Evolutionary conservation across 2,888 invertebrate genomes (phyloP).

Genomic region (Schizotus pectinicornis): DNA sequence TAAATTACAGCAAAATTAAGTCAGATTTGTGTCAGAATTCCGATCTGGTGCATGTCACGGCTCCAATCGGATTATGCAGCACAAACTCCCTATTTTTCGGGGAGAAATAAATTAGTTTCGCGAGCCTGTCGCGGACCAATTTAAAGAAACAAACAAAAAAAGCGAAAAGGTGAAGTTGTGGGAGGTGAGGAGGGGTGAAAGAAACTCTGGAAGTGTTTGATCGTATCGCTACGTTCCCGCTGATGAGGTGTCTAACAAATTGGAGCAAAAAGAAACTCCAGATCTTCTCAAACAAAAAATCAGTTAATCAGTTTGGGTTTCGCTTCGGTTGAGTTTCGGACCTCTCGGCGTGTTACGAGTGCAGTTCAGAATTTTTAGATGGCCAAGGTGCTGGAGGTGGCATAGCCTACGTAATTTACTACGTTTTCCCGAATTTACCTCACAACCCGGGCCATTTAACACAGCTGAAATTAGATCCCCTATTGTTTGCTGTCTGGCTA

Average conservation of each 20-base stretch:
- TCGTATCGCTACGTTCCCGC: slow-evolving; percentile 25
- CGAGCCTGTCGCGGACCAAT: slow-evolving; percentile 17
- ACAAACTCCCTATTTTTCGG: not conserved
- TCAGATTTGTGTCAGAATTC: not conserved
- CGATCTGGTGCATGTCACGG: not conserved
- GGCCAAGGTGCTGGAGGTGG: slow-evolving; percentile 3
- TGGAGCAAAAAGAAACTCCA: slow-evolving; percentile 23
- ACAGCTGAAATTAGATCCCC: too few species aligned
- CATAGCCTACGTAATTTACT: too few species aligned
- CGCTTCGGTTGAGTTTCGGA: slow-evolving; percentile 19
- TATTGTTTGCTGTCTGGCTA: too few species aligned
- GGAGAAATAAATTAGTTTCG: slow-evolving; percentile 15
- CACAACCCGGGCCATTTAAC: too few species aligned
- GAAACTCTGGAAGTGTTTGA: slow-evolving; percentile 20
- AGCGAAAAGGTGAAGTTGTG: not conserved
- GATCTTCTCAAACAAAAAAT: slow-evolving; percentile 30
- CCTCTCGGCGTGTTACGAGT: slow-evolving; percentile 13
- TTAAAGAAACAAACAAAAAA: slow-evolving; percentile 20
- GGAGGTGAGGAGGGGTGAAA: not conserved
- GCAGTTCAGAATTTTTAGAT: slow-evolving; percentile 29
- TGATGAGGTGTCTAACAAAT: slow-evolving; percentile 36
- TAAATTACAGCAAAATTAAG: slow-evolving; percentile 18
- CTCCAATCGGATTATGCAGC: not conserved
- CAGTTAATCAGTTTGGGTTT: slow-evolving; percentile 36
- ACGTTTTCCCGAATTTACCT: too few species aligned